These are phyloP conservation scores for Spea hammondii DNA, from an alignment of 2,797 vertebrate genomes.

Conservation along the genomic window DNA sequence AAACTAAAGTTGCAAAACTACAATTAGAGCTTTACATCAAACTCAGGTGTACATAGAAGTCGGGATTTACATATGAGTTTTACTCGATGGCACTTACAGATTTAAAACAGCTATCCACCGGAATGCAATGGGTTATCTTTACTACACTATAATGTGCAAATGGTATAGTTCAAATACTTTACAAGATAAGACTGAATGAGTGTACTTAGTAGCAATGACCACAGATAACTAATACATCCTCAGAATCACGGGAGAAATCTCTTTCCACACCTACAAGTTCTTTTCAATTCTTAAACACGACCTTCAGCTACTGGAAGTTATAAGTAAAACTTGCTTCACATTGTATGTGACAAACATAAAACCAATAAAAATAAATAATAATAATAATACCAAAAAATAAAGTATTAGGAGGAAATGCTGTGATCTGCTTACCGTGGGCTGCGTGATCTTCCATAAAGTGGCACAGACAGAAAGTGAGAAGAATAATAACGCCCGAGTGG, in stretches of 20 bases:
- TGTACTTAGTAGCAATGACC: too few relatives aligned
- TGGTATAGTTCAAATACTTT: neutral
- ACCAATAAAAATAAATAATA: neutral
- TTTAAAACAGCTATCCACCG: too few relatives aligned
- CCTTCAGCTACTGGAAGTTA: neutral
- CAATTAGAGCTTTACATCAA: too few relatives aligned
- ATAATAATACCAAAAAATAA: slow-evolving; percentile 17
- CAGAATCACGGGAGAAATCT: neutral
- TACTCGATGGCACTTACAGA: too few relatives aligned
- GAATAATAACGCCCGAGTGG: slow-evolving; percentile 83
- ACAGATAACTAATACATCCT: too few relatives aligned
- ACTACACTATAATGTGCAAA: too few relatives aligned
- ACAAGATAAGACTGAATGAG: neutral
- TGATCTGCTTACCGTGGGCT: slow-evolving; percentile 87
- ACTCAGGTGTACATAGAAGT: too few relatives aligned
- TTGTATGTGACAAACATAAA: neutral
- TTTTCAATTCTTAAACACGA: neutral
- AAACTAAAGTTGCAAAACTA: too few relatives aligned
- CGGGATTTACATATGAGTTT: too few relatives aligned
- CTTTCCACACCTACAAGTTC: neutral
- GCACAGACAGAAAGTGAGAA: slow-evolving; percentile 84
- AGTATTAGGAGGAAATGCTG: slow-evolving; percentile 40
- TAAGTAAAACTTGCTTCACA: too few relatives aligned
- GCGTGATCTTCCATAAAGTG: slow-evolving; percentile 91
- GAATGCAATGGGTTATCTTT: too few relatives aligned